These are phyloP conservation scores for Caenorhabditis angaria DNA, from an alignment of 2,888 invertebrate genomes.

Conservation along the genomic window DNA sequence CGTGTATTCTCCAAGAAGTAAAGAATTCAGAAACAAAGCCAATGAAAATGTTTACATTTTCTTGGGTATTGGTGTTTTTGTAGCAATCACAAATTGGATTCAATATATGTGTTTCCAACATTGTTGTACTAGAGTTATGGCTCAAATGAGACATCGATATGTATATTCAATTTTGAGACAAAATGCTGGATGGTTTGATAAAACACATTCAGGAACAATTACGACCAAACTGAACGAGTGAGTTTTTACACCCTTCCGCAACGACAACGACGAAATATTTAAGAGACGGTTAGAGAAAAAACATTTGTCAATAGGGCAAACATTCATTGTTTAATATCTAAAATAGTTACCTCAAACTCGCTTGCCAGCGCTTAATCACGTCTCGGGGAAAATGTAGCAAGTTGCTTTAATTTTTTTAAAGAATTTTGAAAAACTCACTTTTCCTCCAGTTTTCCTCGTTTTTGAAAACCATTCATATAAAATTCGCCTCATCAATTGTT, in stretches of 20 bases:
- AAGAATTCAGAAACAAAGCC: conserved; percentile 49
- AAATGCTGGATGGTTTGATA: conserved; percentile 66
- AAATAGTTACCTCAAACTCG: no score
- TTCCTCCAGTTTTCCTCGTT: no score
- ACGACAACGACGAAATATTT: background rate
- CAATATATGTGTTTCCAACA: conserved; percentile 65
- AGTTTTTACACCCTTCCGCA: background rate
- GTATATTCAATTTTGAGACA: conserved; percentile 57
- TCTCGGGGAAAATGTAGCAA: no score
- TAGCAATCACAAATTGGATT: conserved; percentile 49
- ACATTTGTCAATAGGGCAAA: no score
- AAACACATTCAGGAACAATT: conserved; percentile 59
- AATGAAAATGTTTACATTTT: conserved; percentile 64
- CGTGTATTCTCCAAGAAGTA: conserved; percentile 38
- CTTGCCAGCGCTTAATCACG: no score
- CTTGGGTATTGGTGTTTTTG: conserved; percentile 56
- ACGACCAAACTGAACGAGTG: conserved; percentile 62
- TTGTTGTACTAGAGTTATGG: conserved; percentile 59
- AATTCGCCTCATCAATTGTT: no score
- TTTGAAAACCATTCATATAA: no score
- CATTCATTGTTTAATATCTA: no score
- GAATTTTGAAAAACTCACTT: no score
- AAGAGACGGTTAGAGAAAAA: conserved; percentile 16
- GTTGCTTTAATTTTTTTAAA: no score
- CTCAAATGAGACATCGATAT: conserved; percentile 51